phyloP scores from a whole-genome alignment of 2,113 vertebrate genomes.

The Setophaga kirtlandii region DNA sequence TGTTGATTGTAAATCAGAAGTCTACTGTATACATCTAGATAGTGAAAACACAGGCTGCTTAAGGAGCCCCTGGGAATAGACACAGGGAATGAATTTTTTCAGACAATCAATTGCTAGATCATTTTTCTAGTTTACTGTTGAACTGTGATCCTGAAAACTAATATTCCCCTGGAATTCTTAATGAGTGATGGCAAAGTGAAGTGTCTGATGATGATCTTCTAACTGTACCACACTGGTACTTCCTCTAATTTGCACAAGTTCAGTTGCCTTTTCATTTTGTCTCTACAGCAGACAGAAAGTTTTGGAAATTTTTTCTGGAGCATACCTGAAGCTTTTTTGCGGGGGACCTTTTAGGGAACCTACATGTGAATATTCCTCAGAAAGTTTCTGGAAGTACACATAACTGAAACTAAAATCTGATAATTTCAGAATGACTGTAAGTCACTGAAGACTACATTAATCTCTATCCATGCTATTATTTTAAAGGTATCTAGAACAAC shows the following conservation, averaged over 20 bases:
- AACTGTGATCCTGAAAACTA: neutral
- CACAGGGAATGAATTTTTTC: neutral
- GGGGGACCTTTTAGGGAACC: fast-evolving
- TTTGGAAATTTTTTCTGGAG: neutral
- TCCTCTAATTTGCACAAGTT: neutral
- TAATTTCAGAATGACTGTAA: neutral
- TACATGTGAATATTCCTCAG: neutral
- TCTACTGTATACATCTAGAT: neutral
- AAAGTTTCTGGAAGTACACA: neutral
- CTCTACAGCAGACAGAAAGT: neutral
- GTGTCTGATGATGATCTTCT: neutral
- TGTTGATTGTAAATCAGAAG: neutral
- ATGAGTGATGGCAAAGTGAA: neutral
- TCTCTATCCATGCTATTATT: neutral
- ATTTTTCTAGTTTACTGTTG: neutral
- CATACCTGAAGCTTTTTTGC: neutral
- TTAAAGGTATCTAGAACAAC: neutral
- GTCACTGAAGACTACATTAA: neutral
- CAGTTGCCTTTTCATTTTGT: neutral
- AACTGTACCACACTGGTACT: neutral
- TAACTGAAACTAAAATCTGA: neutral
- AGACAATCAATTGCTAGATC: neutral
- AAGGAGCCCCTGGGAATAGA: neutral
- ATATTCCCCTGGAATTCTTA: neutral
- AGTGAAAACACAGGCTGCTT: neutral